These are phyloP conservation scores for Tenebrosternarchus preto DNA, from an alignment of 2,113 vertebrate species.

Conservation along the genomic window DNA sequence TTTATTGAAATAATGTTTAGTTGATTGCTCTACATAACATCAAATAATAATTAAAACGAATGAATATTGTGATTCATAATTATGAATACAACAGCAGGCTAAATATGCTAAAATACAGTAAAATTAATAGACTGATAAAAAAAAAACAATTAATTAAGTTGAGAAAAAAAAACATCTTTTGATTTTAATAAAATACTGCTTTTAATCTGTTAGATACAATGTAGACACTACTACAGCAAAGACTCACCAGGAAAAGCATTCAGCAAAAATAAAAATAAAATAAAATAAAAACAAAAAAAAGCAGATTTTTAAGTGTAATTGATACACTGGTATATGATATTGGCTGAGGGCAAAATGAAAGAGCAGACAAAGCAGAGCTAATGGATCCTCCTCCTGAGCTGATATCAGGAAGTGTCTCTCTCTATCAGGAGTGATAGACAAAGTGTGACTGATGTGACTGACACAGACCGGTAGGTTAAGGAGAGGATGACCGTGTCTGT, in stretches of 20 bases:
- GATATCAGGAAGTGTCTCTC: not conserved
- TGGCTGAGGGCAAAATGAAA: not conserved
- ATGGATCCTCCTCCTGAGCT: not conserved
- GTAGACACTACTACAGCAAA: not conserved
- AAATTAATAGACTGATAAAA: no score
- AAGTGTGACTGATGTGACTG: conserved; percentile 4
- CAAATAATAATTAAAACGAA: no score
- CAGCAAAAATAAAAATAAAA: no score
- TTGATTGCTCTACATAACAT: no score
- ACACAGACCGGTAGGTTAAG: conserved; percentile 23
- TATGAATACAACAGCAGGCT: not conserved
- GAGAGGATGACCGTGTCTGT: not conserved
- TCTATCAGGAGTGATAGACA: not conserved
- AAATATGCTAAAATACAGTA: not conserved
- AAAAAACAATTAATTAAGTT: no score
- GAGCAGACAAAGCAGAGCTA: not conserved
- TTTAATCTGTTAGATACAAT: not conserved
- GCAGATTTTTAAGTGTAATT: not conserved
- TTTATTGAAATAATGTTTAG: no score
- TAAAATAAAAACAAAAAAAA: no score
- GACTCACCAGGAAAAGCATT: not conserved
- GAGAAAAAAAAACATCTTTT: no score
- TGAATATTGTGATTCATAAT: no score
- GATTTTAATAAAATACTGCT: no score
- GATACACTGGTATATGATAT: not conserved